Base-by-base conservation (phyloP, 1,140 invertebrate genomes). In the Matsumurasca onukii region DNA sequence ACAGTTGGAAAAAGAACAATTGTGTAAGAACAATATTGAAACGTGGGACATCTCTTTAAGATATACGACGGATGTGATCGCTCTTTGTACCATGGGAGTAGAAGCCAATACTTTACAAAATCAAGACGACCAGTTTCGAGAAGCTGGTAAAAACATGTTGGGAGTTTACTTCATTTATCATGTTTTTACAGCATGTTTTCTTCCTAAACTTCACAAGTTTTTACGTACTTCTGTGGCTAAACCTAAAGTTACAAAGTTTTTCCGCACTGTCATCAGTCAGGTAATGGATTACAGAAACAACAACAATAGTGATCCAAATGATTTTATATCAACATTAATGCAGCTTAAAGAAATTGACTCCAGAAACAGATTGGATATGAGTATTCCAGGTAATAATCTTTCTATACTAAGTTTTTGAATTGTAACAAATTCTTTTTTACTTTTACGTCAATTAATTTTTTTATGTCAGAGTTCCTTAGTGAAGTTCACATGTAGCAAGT, bases 181-280 rank as follows among this genome's bases (percentile, higher is more conserved):
- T 59, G 55, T 59, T 3, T 59, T 59, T n/a, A 59, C 25, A 3
- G 55, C 24, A 2, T 59, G 55, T 29, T 59, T 59, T 29, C 30
- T 59, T 27, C 55, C 55, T 3, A 59, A 27, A n/a, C 25, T 59
- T 25, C 55, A 59, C 24, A 59, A n/a, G 25, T 27, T 27, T 27
- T 27, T 59, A 3, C 24, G 55, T 2, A 59, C 30, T 27, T 25
- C 55, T 27, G 55, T 59, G 25, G 15, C 15, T 59, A 59, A 59
- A 59, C 9, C 22, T n/a, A 59, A 27, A 27, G 25, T 59, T 12
- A 59, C 25, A 27, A 59, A n/a, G 55, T 59, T 59, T 59, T 59
- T 59, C 25, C 55, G 30, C 15, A 24, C 15, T 27, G 55, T 59
- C 3, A 59, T 59, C 25, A 5, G n/a, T 5, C 55, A 59, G 24